These are phyloP conservation scores for Macrosiphum euphorbiae DNA, from an alignment of 2,888 invertebrate species.

Conservation along the genomic window DNA sequence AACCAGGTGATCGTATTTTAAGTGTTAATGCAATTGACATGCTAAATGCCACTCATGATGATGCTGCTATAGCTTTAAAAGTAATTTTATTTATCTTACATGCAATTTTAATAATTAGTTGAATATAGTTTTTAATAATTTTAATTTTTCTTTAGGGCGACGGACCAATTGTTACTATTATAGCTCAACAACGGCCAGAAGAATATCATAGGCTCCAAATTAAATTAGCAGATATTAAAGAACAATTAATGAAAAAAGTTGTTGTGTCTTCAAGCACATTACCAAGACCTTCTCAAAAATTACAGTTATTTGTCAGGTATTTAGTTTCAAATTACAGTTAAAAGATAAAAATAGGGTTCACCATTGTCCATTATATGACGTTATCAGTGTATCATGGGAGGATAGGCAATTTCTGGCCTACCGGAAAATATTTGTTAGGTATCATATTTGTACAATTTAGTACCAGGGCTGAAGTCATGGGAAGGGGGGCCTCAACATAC, in stretches of 20 bases:
- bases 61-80: constrained; percentile 95
- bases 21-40: constrained; percentile 94
- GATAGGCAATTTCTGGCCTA: no score
- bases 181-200: constrained; percentile 95
- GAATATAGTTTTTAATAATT: not conserved
- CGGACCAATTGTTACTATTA: constrained; percentile 92
- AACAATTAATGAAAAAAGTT: constrained; percentile 78
- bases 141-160: constrained; percentile 76
- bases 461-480: no score
- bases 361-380: not conserved
- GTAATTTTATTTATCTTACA: constrained; percentile 6
- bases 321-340: not conserved
- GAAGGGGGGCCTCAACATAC: no score
- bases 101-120: not conserved
- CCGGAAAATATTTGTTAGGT: no score
- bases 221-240: constrained; percentile 96
- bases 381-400: no score
- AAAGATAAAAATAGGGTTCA: not conserved
- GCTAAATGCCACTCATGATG: constrained; percentile 94
- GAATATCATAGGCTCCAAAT: constrained; percentile 99
- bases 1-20: constrained; percentile 92
- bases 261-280: constrained; percentile 82
- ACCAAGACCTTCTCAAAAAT: constrained; percentile 94
- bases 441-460: no score
- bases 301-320: constrained; percentile 87